Evolutionary conservation across 2,888 invertebrate genomes (phyloP).

Genomic region (Lutraria lutraria): DNA sequence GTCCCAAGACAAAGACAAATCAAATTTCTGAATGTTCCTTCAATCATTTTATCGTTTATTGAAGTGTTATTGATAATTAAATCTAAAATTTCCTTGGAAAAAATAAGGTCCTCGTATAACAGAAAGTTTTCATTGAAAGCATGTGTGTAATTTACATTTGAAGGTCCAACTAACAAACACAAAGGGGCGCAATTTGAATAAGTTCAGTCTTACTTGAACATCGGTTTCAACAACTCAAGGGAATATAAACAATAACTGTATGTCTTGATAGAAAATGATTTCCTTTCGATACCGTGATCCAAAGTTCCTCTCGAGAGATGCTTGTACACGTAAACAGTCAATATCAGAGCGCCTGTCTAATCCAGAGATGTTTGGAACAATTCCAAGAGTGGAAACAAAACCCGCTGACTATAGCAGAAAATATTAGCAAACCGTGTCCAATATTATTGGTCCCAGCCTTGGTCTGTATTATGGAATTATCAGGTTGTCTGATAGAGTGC

Average conservation of each 20-base stretch:
- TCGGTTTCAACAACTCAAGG: background rate
- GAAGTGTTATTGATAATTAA: background rate
- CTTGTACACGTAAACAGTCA: background rate
- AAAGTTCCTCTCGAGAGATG: background rate
- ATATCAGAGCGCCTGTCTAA: slow-evolving; percentile 28
- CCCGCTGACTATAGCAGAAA: slow-evolving; percentile 11
- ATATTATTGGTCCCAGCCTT: slow-evolving; percentile 11
- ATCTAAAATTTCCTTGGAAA: background rate
- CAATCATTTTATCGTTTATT: background rate
- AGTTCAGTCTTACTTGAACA: background rate
- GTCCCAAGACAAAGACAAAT: background rate
- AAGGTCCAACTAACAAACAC: background rate
- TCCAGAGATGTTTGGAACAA: background rate
- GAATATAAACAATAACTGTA: background rate
- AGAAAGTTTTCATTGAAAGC: background rate
- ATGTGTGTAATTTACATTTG: background rate
- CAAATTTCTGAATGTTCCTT: background rate
- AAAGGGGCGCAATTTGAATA: background rate
- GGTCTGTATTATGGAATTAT: slow-evolving; percentile 13
- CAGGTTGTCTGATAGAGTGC: background rate
- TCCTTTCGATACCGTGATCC: background rate
- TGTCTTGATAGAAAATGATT: background rate
- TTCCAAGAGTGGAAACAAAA: slow-evolving; percentile 16
- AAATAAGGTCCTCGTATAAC: background rate
- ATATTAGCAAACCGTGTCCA: background rate